Evolutionary conservation across 2,797 vertebrate species (phyloP).

Genomic region (Siniperca obscura): DNA sequence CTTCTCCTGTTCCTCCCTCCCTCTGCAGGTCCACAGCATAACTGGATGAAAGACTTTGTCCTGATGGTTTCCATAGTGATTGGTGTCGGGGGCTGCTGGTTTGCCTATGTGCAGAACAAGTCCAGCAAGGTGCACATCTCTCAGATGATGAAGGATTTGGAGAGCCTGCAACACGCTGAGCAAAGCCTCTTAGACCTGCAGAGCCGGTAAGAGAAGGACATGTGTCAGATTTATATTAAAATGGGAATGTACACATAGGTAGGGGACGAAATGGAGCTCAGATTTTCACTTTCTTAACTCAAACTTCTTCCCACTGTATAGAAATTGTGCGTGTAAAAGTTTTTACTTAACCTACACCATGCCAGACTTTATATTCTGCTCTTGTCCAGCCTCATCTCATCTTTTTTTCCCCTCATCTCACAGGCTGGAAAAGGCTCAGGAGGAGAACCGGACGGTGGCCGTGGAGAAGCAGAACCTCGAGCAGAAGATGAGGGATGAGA

Average conservation of each 20-base stretch:
- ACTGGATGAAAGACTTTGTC: slow-evolving; percentile 98
- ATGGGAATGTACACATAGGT: background rate
- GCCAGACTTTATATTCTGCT: background rate
- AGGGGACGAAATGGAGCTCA: background rate
- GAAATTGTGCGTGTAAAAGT: background rate
- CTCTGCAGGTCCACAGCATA: slow-evolving; percentile 88
- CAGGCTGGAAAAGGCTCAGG: slow-evolving; percentile 97
- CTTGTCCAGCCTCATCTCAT: background rate
- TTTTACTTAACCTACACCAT: background rate
- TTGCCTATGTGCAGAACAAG: slow-evolving; percentile 97
- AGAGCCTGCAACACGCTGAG: slow-evolving; percentile 95
- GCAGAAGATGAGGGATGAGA: slow-evolving; percentile 98
- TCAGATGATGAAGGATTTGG: slow-evolving; percentile 99
- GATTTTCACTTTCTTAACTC: background rate
- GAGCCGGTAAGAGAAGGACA: slow-evolving; percentile 86
- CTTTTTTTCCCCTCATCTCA: background rate
- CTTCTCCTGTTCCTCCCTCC: background rate
- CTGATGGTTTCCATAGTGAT: slow-evolving; percentile 97
- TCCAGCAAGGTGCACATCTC: slow-evolving; percentile 96
- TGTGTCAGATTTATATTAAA: background rate
- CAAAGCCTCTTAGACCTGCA: slow-evolving; percentile 95
- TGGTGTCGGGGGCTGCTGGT: slow-evolving; percentile 98
- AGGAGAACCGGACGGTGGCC: slow-evolving; percentile 97
- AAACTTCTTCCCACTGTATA: background rate
- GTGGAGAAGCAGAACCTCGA: slow-evolving; percentile 99